phyloP scores from a whole-genome alignment of 2,797 vertebrate species.

The Aldrovandia affinis region DNA sequence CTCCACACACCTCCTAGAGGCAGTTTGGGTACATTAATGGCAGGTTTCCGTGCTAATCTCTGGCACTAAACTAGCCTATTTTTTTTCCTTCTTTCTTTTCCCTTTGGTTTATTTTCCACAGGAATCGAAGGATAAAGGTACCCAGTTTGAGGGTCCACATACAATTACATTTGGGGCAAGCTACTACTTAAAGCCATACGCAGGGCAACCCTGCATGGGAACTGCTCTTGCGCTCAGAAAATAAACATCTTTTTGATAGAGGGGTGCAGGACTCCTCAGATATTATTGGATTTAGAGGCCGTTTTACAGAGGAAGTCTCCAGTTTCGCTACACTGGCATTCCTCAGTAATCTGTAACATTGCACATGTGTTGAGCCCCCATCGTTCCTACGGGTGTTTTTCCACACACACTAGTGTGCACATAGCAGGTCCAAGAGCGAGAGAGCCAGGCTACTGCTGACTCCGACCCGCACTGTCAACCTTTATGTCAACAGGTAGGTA shows the following conservation, averaged over 20 bases:
- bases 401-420: background rate
- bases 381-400: background rate
- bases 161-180: background rate
- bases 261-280: background rate
- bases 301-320: slow-evolving; percentile 26
- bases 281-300: background rate
- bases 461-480: background rate
- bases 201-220: background rate
- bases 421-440: background rate
- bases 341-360: slow-evolving; percentile 22
- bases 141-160: background rate
- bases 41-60: background rate
- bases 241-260: slow-evolving; percentile 11
- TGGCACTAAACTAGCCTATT: background rate
- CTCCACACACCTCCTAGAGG: background rate
- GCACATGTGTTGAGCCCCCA: slow-evolving; percentile 20
- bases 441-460: background rate
- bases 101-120: background rate
- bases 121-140: background rate
- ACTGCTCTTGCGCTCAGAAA: background rate
- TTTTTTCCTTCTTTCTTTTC: too few relatives aligned
- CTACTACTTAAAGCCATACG: background rate
- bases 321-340: slow-evolving; percentile 35
- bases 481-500: slow-evolving; percentile 41
- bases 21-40: background rate